A percentile compares a stretch with the other conserved stretches of the same genome.
These are phyloP conservation scores for Erythrocercus mccallii DNA, from an alignment of 2,113 vertebrate genomes.

Conservation along the genomic window DNA sequence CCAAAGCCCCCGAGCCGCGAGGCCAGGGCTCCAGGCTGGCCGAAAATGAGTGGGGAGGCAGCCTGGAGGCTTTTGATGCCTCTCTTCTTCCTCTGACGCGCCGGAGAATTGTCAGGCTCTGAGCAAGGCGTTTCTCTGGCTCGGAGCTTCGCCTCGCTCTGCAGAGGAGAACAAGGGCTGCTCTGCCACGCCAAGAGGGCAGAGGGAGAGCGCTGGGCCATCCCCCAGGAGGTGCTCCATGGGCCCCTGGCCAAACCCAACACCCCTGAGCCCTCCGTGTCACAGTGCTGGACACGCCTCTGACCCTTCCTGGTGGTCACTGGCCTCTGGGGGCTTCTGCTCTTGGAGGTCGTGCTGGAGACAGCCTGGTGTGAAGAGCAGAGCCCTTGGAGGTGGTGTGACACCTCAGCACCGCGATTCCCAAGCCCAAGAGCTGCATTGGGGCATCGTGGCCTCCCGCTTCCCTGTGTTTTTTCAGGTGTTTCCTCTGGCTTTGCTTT, in stretches of 20 bases:
- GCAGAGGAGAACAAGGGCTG: background rate
- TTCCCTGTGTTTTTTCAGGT: background rate
- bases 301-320: background rate
- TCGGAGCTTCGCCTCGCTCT: background rate
- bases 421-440: rapidly evolving
- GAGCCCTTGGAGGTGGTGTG: background rate
- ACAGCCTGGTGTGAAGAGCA: background rate
- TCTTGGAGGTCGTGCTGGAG: rapidly evolving
- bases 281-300: rapidly evolving
- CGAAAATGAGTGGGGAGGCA: slow-evolving; percentile 21
- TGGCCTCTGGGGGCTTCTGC: background rate
- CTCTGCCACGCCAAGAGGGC: background rate
- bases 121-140: background rate
- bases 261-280: background rate
- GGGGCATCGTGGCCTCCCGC: rapidly evolving
- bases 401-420: rapidly evolving
- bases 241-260: background rate
- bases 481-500: background rate
- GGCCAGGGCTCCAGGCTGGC: background rate
- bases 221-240: background rate
- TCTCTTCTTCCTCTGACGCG: background rate
- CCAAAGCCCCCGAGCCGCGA: background rate
- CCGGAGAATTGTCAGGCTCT: background rate
- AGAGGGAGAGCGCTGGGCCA: rapidly evolving
- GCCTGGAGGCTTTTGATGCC: slow-evolving; percentile 33